These are phyloP conservation scores for Nautilus pompilius DNA, from an alignment of 1,140 invertebrate genomes.

Conservation along the genomic window DNA sequence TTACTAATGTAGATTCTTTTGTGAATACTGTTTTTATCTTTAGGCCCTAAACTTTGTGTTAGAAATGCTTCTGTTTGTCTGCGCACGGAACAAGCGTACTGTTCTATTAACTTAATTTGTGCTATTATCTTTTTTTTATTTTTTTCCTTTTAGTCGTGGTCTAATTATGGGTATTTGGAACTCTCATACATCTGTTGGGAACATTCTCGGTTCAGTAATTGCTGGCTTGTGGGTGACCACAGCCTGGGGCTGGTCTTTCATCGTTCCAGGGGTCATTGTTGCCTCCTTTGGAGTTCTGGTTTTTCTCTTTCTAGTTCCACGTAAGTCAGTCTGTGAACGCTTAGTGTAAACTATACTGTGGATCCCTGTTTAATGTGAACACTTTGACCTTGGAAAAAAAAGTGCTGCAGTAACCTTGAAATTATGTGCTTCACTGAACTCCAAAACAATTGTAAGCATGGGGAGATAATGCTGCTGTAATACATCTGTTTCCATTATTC, in stretches of 20 bases:
- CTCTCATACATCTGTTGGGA: constrained; percentile 93
- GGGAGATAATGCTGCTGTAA: no score
- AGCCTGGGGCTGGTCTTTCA: constrained; percentile 85
- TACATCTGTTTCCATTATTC: no score
- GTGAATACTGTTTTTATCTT: no score
- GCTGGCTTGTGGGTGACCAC: constrained; percentile 78
- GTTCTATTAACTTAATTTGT: neutral
- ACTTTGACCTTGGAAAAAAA: no score
- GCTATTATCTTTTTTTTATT: neutral
- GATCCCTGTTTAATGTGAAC: no score
- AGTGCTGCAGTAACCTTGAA: no score
- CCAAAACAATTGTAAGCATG: no score
- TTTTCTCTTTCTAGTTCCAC: constrained; percentile 77
- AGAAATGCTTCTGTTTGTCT: no score
- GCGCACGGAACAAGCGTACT: neutral
- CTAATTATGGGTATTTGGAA: constrained; percentile 95
- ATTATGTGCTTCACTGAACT: no score
- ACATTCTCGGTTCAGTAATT: constrained; percentile 82
- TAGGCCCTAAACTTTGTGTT: no score
- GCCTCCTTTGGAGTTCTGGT: constrained; percentile 72
- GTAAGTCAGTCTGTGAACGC: constrained; percentile 40
- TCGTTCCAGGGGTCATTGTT: constrained; percentile 85
- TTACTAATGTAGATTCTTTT: no score
- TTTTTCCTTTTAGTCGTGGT: constrained; percentile 60
- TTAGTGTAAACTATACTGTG: no score